These are phyloP conservation scores for Eilema depressum DNA, from an alignment of 2,888 invertebrate species.

Conservation along the genomic window DNA sequence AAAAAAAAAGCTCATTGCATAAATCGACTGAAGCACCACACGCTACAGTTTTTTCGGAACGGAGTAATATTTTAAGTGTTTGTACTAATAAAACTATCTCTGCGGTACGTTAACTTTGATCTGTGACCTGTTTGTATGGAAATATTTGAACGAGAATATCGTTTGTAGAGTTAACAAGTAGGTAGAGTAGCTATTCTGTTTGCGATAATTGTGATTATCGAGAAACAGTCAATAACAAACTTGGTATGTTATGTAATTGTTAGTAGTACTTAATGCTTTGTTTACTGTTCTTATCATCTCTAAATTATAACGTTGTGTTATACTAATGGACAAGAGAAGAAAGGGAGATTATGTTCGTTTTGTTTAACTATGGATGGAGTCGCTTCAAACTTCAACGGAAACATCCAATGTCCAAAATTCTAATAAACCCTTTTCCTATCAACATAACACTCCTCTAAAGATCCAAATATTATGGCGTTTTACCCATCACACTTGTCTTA, in stretches of 20 bases:
- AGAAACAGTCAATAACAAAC: not conserved
- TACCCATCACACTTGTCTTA: too few species aligned
- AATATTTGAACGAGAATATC: not conserved
- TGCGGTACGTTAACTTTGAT: slow-evolving; percentile 17
- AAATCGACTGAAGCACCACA: slow-evolving; percentile 21
- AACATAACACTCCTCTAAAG: too few species aligned
- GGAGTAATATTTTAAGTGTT: slow-evolving; percentile 17
- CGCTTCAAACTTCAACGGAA: too few species aligned
- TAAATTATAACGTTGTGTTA: not conserved
- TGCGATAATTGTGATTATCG: not conserved
- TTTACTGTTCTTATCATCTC: not conserved
- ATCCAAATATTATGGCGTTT: too few species aligned
- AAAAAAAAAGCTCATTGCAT: slow-evolving; percentile 28
- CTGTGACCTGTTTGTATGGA: not conserved
- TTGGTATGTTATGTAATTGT: not conserved
- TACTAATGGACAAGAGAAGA: not conserved
- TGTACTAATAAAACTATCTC: slow-evolving; percentile 29
- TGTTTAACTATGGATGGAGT: not conserved
- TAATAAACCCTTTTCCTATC: too few species aligned
- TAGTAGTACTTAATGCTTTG: not conserved
- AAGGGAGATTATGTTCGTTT: not conserved
- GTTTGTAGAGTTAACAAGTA: not conserved
- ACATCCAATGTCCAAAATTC: too few species aligned
- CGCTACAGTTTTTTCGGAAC: not conserved
- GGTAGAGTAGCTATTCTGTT: not conserved